These are phyloP conservation scores for Coenonympha arcania DNA, from an alignment of 2,888 invertebrate genomes.

Conservation along the genomic window DNA sequence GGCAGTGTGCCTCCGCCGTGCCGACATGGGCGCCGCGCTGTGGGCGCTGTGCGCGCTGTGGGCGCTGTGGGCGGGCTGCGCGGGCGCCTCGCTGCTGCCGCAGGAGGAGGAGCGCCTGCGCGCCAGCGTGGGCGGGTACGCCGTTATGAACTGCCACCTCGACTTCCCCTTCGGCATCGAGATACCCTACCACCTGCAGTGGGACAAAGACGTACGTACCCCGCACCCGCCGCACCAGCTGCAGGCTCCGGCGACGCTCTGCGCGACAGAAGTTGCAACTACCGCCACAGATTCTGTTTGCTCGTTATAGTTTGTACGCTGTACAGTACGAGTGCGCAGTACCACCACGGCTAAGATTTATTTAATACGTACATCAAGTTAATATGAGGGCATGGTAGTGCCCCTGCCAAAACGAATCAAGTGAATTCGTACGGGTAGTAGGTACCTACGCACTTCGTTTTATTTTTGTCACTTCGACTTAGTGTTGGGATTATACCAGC, in stretches of 20 bases:
- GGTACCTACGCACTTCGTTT: no score
- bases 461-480: no score
- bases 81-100: slow-evolving; percentile 49
- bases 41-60: slow-evolving; percentile 9
- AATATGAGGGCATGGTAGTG: no score
- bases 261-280: no score
- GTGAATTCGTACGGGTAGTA: no score
- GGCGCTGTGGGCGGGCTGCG: slow-evolving; percentile 20
- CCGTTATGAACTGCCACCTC: slow-evolving; percentile 86
- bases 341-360: no score
- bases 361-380: no score
- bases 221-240: not conserved
- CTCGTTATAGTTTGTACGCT: no score
- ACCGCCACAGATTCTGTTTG: no score
- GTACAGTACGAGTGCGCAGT: no score
- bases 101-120: slow-evolving; percentile 68
- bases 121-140: slow-evolving; percentile 83
- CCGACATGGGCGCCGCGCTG: not conserved
- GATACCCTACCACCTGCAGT: slow-evolving; percentile 89
- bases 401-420: no score
- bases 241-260: not conserved
- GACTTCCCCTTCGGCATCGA: slow-evolving; percentile 90
- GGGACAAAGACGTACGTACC: slow-evolving; percentile 88
- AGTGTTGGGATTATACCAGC: no score
- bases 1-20: slow-evolving; percentile 15